phyloP scores from a whole-genome alignment of 2,113 vertebrate species.

The Rhegmatorhina hoffmannsi region DNA sequence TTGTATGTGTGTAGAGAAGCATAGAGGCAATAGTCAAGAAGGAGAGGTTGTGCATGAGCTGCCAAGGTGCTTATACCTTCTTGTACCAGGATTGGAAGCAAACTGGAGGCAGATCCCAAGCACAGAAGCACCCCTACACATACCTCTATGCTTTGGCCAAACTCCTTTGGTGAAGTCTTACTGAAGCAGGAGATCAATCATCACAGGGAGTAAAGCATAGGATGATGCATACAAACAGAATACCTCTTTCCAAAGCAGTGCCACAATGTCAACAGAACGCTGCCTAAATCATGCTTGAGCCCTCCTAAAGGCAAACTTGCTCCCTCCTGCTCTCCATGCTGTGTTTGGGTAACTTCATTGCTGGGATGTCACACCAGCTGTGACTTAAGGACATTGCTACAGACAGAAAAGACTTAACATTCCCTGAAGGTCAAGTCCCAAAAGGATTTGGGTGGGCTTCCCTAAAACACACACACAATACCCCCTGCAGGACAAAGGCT shows the following conservation, averaged over 20 bases:
- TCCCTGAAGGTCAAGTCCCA: neutral
- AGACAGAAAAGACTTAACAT: neutral
- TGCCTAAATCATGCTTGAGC: neutral
- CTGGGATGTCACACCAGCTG: neutral
- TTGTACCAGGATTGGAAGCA: neutral
- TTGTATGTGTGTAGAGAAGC: neutral
- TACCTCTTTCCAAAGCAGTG: neutral
- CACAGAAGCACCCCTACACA: neutral
- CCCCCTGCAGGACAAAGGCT: neutral
- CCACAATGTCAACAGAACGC: fast-evolving
- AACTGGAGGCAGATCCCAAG: neutral
- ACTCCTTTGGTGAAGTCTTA: neutral
- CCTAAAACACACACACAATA: neutral
- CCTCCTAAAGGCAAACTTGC: neutral
- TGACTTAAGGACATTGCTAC: neutral
- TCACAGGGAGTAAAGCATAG: neutral
- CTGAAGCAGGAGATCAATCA: neutral
- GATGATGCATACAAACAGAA: neutral
- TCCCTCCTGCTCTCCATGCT: neutral
- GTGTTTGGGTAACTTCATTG: neutral
- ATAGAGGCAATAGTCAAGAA: neutral
- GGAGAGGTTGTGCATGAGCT: fast-evolving
- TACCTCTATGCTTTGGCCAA: fast-evolving
- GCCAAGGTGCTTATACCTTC: neutral
- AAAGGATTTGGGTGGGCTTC: neutral